Percentiles rank a stretch among this genome's conserved stretches.
phyloP scores from a whole-genome alignment of 2,888 invertebrate genomes.

The Drosophila kokeensis region DNA sequence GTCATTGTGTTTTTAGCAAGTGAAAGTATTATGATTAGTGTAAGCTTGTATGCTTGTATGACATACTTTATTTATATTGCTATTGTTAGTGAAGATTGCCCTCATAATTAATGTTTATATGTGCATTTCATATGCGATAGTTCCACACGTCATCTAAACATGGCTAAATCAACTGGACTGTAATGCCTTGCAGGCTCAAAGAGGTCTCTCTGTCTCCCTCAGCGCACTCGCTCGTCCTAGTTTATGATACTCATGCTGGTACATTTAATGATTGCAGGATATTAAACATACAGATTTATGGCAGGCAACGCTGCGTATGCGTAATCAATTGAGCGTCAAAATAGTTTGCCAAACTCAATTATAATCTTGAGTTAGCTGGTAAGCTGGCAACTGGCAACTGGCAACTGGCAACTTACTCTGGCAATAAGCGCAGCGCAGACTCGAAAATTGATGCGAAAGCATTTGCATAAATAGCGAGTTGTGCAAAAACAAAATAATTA shows the following conservation, averaged over 20 bases:
- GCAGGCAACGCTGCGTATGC: slow-evolving; percentile 64
- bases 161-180: neutral
- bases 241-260: neutral
- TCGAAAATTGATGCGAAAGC: slow-evolving; percentile 69
- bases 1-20: neutral
- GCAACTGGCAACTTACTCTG: slow-evolving; percentile 17
- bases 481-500: slow-evolving; percentile 73
- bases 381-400: slow-evolving; percentile 11
- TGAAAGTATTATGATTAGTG: neutral
- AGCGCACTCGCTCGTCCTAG: neutral
- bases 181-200: neutral
- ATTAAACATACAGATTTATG: slow-evolving; percentile 47
- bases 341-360: slow-evolving; percentile 74
- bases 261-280: neutral
- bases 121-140: neutral
- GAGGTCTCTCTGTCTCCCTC: neutral
- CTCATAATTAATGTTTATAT: neutral
- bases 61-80: neutral
- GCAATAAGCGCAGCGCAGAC: slow-evolving; percentile 58
- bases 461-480: slow-evolving; percentile 68
- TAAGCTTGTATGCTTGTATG: neutral
- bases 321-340: slow-evolving; percentile 76
- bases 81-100: neutral
- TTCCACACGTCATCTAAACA: neutral
- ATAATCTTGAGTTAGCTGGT: slow-evolving; percentile 45